Percentiles rank a stretch among this genome's conserved stretches.
These are phyloP conservation scores for Leucania comma DNA, from an alignment of 2,888 invertebrate genomes.

Conservation along the genomic window DNA sequence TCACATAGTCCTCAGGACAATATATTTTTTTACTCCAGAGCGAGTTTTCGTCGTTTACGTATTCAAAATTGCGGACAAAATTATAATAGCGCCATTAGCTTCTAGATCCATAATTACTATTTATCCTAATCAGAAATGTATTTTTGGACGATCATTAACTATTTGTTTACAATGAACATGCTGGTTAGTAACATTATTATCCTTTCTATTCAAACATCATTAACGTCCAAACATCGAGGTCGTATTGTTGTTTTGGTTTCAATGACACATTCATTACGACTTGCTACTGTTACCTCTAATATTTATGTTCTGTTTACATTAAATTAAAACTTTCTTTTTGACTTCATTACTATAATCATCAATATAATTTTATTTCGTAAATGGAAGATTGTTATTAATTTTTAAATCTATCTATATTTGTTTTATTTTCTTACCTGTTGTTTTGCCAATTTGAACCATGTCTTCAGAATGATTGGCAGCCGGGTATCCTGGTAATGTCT, in stretches of 20 bases:
- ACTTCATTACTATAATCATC: not conserved
- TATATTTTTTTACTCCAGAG: not conserved
- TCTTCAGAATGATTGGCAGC: constrained; percentile 96
- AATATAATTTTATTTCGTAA: not conserved
- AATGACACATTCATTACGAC: constrained; percentile 15
- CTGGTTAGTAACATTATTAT: constrained; percentile 32
- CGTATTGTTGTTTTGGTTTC: constrained; percentile 17
- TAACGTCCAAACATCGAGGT: constrained; percentile 24
- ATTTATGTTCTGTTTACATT: not conserved
- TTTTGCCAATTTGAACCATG: constrained; percentile 98
- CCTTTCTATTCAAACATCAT: constrained; percentile 43
- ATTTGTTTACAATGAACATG: constrained; percentile 29
- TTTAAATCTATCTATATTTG: constrained; percentile 2
- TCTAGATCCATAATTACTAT: not conserved
- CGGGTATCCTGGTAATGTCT: constrained; percentile 96
- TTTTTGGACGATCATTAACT: constrained; percentile 16
- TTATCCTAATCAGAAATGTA: not conserved
- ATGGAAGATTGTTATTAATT: not conserved
- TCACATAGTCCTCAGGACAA: no score
- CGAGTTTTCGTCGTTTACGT: not conserved
- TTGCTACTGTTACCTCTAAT: not conserved
- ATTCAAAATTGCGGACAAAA: not conserved
- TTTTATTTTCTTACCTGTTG: constrained; percentile 93
- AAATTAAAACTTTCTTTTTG: not conserved
- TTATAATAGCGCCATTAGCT: not conserved